Evolutionary conservation across 2,888 invertebrate genomes (phyloP), one percentile per base, ranked within the genome.

Genomic region (Venusia cambrica): DNA sequence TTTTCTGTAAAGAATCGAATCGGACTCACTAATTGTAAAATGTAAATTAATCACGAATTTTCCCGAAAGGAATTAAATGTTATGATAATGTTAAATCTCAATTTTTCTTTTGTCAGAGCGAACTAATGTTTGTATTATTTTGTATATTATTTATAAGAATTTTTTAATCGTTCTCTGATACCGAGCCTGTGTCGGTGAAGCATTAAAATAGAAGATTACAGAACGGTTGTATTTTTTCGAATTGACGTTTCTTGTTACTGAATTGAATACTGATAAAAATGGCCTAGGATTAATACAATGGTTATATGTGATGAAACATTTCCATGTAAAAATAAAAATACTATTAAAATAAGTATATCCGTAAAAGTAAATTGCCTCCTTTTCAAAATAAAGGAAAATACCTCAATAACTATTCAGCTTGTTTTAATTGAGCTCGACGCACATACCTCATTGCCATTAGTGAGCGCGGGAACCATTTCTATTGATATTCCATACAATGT

Each of bases 271-370:
- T 76, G 73, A 71, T 68, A 76, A n/a, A n/a, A 74, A 81, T 74
- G 83, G 85, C 83, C 85, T 84, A 83, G 78, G 64, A 68, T 73
- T 74, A 77, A 69, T 74, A 33, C 6, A 58, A 74, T 73, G 66
- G 70, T 81, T 78, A 79, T 31, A 75, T 84, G 84, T 84, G 84
- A 85, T 85, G 81, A 76, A 75, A 83, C 74, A 80, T 85, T 85
- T 83, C 84, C 51, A 83, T 87, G 85, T 87, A 84, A 85, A 85
- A 84, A 87, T 84, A 84, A 84, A 84, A 84, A 87, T 85, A 85
- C 68, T 79, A 74, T 74, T 73, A 73, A 67, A 73, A 67, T 84
- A 84, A 87, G 83, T 76, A 73, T 84, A 83, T 76, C 78, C 75
- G 60, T 84, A 80, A 79, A 83, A 84, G 81, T 78, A 70, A 85